Percentiles rank a stretch among this genome's conserved stretches.
These are phyloP conservation scores for Temnopleurus reevesii DNA, from an alignment of 53 echinoderm and acorn worm species.

Conservation along the genomic window DNA sequence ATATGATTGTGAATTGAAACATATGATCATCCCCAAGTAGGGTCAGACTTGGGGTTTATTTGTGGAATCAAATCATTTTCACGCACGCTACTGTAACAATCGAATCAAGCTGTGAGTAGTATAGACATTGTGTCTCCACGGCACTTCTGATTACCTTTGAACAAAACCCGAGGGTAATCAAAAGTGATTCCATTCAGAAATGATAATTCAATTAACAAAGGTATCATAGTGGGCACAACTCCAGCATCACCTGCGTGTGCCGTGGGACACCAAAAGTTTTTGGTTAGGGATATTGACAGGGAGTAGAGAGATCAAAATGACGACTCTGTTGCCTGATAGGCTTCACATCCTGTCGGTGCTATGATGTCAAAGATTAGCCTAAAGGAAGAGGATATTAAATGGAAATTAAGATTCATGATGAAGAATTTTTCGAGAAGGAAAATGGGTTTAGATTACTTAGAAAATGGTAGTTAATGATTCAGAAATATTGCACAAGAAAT, in stretches of 20 bases:
- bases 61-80: background rate
- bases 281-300: slow-evolving; percentile 10
- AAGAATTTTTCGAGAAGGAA: background rate
- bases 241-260: slow-evolving; percentile 14
- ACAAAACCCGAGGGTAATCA: background rate
- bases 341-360: slow-evolving; percentile 28
- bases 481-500: too few relatives aligned
- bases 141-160: background rate
- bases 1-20: background rate
- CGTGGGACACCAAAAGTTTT: background rate
- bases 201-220: background rate
- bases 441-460: too few relatives aligned
- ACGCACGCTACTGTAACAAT: background rate
- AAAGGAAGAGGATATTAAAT: slow-evolving; percentile 12
- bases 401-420: background rate
- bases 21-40: background rate
- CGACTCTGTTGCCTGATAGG: background rate
- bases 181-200: slow-evolving; percentile 28
- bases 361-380: background rate
- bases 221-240: slow-evolving; percentile 1
- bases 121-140: slow-evolving; percentile 37
- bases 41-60: background rate
- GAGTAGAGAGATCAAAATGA: background rate
- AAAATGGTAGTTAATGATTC: too few relatives aligned
- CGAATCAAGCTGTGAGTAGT: background rate